phyloP scores from a whole-genome alignment of 2,797 vertebrate species.

The Acanthurus tractus region DNA sequence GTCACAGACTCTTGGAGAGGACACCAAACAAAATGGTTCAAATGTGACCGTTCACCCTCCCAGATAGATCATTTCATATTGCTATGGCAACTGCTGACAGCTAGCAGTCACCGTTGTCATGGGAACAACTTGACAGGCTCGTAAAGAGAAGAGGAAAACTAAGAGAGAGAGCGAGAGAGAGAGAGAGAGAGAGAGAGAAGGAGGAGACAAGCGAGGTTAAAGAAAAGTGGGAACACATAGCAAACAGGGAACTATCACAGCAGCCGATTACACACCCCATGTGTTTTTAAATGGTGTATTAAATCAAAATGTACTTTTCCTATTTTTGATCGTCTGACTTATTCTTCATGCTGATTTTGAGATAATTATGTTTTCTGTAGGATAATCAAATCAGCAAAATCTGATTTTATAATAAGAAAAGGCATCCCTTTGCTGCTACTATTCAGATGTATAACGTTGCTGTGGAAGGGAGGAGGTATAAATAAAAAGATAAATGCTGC shows the following conservation, averaged over 20 bases:
- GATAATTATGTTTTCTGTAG: not conserved
- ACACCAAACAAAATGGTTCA: constrained; percentile 56
- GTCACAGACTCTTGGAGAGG: not conserved
- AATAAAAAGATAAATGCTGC: constrained; percentile 26
- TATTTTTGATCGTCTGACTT: not conserved
- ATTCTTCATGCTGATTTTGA: not conserved
- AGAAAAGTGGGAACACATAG: constrained; percentile 51
- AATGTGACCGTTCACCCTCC: constrained; percentile 53
- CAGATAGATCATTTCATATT: constrained; percentile 71
- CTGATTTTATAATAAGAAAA: not conserved
- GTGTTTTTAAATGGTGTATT: constrained; percentile 18
- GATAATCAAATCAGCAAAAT: constrained; percentile 3
- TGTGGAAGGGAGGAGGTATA: not conserved
- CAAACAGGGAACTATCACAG: constrained; percentile 36
- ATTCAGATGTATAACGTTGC: constrained; percentile 3
- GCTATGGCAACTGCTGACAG: constrained; percentile 86
- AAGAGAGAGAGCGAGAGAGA: constrained; percentile 15
- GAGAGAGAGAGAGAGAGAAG: constrained; percentile 20
- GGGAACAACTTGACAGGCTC: constrained; percentile 84
- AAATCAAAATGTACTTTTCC: not conserved
- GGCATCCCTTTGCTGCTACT: not conserved
- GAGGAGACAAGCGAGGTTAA: constrained; percentile 38
- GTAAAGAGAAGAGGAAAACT: constrained; percentile 59
- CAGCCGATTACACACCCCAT: not conserved
- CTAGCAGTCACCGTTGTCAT: constrained; percentile 86